These are phyloP conservation scores for Zaprionus vittiger DNA, from an alignment of 1,140 invertebrate genomes.

Conservation along the genomic window DNA sequence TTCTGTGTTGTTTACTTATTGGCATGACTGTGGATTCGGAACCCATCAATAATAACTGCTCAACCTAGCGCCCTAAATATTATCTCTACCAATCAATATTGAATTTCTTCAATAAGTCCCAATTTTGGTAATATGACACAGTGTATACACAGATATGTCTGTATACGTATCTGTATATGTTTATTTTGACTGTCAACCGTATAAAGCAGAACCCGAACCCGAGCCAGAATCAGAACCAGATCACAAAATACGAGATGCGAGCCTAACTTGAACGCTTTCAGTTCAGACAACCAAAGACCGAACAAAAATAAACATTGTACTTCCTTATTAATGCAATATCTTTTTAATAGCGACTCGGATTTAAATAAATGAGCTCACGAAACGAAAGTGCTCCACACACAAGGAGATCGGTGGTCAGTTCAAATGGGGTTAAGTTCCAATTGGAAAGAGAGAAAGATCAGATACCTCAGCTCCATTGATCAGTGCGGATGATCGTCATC, in stretches of 20 bases:
- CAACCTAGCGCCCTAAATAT: slow-evolving; percentile 1
- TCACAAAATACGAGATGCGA: not conserved
- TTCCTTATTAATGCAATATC: slow-evolving; percentile 82
- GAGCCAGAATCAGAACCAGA: slow-evolving; percentile 2
- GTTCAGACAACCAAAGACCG: slow-evolving; percentile 31
- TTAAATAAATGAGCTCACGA: slow-evolving; percentile 61
- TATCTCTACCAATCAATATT: slow-evolving; percentile 5
- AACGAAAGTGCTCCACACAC: slow-evolving; percentile 41
- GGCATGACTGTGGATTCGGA: not conserved
- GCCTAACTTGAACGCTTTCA: not conserved
- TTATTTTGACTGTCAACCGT: slow-evolving; percentile 14
- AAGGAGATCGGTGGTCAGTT: not conserved
- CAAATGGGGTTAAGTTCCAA: slow-evolving; percentile 2
- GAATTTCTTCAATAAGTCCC: not conserved
- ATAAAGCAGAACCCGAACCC: too few species aligned
- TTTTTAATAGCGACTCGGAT: slow-evolving; percentile 60
- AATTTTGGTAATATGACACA: slow-evolving; percentile 4
- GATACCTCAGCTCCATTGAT: not conserved
- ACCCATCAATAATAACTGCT: not conserved
- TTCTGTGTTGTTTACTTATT: not conserved
- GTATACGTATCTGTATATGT: not conserved
- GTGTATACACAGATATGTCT: not conserved
- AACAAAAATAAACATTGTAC: slow-evolving; percentile 78
- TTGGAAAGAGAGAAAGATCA: not conserved
- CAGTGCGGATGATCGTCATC: not conserved